A percentile compares a stretch with the other conserved stretches of the same genome.
Evolutionary conservation across 2,797 vertebrate genomes (phyloP).

Genomic region (Potorous gilbertii): DNA sequence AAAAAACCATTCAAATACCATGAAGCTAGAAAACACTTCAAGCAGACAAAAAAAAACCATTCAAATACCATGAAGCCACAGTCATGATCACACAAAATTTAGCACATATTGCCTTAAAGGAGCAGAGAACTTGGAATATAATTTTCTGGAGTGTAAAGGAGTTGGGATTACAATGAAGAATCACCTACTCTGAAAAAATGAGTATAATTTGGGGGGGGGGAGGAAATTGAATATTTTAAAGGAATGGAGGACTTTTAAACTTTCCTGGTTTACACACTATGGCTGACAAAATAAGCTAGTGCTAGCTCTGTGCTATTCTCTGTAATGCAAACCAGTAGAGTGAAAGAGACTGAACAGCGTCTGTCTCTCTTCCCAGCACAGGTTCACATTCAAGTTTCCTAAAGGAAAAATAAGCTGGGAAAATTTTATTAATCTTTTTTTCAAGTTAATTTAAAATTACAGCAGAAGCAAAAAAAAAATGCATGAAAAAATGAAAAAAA

Average conservation of each 20-base stretch:
- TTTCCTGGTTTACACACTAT: slow-evolving; percentile 96
- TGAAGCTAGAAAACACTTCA: too few relatives aligned
- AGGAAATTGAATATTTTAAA: neutral
- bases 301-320: slow-evolving; percentile 96
- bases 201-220: neutral
- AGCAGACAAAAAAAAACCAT: too few relatives aligned
- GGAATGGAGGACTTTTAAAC: neutral
- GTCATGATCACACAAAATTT: neutral
- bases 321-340: slow-evolving; percentile 96
- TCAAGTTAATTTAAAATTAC: slow-evolving; percentile 80
- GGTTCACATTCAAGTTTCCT: slow-evolving; percentile 79
- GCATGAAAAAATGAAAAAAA: slow-evolving; percentile 43
- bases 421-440: slow-evolving; percentile 76
- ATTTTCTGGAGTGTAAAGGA: neutral
- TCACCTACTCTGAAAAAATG: neutral
- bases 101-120: neutral
- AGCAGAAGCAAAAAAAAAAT: slow-evolving; percentile 35
- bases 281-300: slow-evolving; percentile 98
- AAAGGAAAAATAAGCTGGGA: slow-evolving; percentile 59
- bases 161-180: neutral
- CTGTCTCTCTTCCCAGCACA: slow-evolving; percentile 79
- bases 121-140: neutral
- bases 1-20: neutral
- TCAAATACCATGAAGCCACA: neutral
- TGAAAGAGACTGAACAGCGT: slow-evolving; percentile 94